Evolutionary conservation across 2,888 invertebrate genomes (phyloP), one percentile per base, ranked within the genome.

Genomic region (Macrophya annulata): DNA sequence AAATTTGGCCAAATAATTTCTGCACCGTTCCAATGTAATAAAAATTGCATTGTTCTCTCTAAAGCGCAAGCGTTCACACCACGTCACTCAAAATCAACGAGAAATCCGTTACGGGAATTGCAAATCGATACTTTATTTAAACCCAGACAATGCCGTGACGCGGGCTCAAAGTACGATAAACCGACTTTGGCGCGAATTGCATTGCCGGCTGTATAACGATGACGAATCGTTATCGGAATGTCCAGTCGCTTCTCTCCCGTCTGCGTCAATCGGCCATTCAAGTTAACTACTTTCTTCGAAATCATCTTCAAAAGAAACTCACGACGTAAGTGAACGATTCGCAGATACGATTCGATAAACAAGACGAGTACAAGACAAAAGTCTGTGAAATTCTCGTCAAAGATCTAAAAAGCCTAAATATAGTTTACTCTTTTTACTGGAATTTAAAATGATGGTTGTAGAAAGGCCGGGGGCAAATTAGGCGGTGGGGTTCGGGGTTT

Each of bases 391-490:
- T 25, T 25, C 43, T 40, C 43, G 81, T 81, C 43, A n/a, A 43
- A 59, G 43, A 25, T 68, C 62, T 25, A 17, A 55, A 25, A 40
- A 43, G 87, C 87, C 89, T 90, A 91, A 91, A 90, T 91, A 91
- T 90, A 91, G 91, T 91, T 91, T 88, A 88, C 89, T 31, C 31
- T 90, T 90, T 92, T 91, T 90, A 88, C 85, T 87, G 88, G 91
- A 92, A 92, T 92, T 89, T 89, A 87, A 93, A 93, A 93, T 92
- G 92, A 90, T 91, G 91, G 91, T 92, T 92, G 90, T 92, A 92
- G 93, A 93, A 90, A 90, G 90, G 90, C 89, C 88, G 86, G 88
- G 89, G 89, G 88, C 90, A 91, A 93, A 92, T 93, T 92, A 92
- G 90, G 88, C 89, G 51, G 62, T 21, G 83, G 48, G 83, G 51